phyloP scores from a whole-genome alignment of 2,113 vertebrate genomes.

The Gobio gobio region DNA sequence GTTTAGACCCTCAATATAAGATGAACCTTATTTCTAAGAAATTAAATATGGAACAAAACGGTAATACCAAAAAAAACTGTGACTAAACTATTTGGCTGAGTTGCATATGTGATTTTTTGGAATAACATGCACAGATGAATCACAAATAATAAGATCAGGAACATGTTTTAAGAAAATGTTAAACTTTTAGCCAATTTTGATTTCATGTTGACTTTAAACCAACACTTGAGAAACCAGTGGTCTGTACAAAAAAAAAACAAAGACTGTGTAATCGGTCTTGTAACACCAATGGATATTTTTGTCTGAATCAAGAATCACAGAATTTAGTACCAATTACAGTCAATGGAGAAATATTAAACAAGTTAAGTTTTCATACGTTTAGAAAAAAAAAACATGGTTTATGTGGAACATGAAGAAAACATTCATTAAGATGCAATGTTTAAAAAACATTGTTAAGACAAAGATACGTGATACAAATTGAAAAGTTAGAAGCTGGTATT shows the following conservation, averaged over 20 bases:
- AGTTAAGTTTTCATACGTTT: not conserved
- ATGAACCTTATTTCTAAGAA: too few species aligned
- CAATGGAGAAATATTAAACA: not conserved
- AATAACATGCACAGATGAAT: not conserved
- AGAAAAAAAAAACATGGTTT: not conserved
- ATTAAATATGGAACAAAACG: too few species aligned
- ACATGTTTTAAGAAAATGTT: not conserved
- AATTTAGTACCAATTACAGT: not conserved
- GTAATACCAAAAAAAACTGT: not conserved
- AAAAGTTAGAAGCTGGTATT: constrained; percentile 27
- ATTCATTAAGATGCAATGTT: too few species aligned
- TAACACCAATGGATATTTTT: not conserved
- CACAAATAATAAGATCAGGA: not conserved
- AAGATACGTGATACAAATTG: not conserved
- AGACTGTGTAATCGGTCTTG: not conserved
- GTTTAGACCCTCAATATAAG: too few species aligned
- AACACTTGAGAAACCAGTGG: not conserved
- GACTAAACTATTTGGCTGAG: not conserved
- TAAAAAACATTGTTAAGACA: too few species aligned
- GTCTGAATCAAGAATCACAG: not conserved
- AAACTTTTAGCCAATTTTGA: not conserved
- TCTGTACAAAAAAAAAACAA: not conserved
- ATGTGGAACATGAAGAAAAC: not conserved
- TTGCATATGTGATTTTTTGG: not conserved
- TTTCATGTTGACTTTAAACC: not conserved